Conservation (phyloP, 2,888 invertebrate species). For the Melipona bicolor region DNA sequence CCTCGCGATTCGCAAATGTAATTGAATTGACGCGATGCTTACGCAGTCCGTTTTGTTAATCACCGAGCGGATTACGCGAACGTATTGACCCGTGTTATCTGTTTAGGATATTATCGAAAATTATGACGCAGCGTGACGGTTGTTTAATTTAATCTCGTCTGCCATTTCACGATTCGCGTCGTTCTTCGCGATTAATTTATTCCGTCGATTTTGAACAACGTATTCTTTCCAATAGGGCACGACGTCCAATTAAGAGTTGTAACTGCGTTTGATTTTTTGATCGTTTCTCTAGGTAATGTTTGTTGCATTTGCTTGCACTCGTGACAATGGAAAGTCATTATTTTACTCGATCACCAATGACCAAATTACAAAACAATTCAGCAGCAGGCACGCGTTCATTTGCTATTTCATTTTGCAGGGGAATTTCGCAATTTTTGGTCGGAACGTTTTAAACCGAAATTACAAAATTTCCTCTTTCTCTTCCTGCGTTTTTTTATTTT, state of each 20-base stretch:
- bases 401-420: neutral
- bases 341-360: neutral
- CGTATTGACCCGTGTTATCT: neutral
- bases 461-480: neutral
- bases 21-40: neutral
- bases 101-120: constrained; percentile 8
- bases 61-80: neutral
- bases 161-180: neutral
- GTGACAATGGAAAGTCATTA: neutral
- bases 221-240: neutral
- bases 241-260: neutral
- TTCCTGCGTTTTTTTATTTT: too few species aligned
- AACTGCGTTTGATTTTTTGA: neutral
- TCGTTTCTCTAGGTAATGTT: neutral
- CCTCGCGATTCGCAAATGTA: neutral
- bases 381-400: neutral
- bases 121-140: neutral
- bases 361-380: neutral
- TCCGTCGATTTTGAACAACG: neutral
- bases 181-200: neutral
- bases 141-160: neutral
- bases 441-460: neutral
- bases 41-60: constrained; percentile 10
- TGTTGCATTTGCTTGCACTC: neutral
- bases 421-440: neutral